Evolutionary conservation across 2,888 invertebrate species (phyloP), one percentile per base, ranked within the genome.

Genomic region (Hetaerina titia): DNA sequence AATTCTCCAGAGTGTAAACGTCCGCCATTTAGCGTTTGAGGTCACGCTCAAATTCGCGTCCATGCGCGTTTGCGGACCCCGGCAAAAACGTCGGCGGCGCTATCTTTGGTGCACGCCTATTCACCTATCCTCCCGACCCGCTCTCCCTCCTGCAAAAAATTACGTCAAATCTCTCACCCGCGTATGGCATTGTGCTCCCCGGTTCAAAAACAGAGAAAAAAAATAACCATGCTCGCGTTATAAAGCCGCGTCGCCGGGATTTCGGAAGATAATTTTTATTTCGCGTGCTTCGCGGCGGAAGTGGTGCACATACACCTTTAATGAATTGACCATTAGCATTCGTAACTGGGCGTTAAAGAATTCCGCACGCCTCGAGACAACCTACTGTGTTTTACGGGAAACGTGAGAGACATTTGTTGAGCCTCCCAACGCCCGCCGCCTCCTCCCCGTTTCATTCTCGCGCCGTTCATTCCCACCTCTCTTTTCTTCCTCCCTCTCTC

Each of bases 251-350:
- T 15, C 31, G 81, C 2, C 11, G 19, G 25, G 31, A 31, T 81
- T 81, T 81, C 9, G 81, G 81, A 22, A 81, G 81, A 81, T 31
- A 81, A 81, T 0, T 81, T 81, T 81, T 31, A 31, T 81, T 81
- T 81, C 31, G 81, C 81, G 15, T 81, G 81, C 22, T 81, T 13
- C 81, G 31, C n/a, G 90, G 90, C 19, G 90, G 45, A 19, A 22
- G 90, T 4, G 31, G 45, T 8, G 4, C 89, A 89, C 58, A 89
- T 58, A n/a, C 64, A 64, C 90, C 22, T 81, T 31, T 92, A 92
- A 92, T 92, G 92, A 92, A 92, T 64, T 56, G 74, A 74, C 92
- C 92, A 92, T 90, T 90, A 90, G 90, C 90, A 90, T 64, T 90
- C 90, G 64, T 31, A 63, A 69, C 63, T 74, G 64, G 92, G 15